These are phyloP conservation scores for Hyaena hyaena DNA, from an alignment of 2,113 vertebrate genomes.

Conservation along the genomic window DNA sequence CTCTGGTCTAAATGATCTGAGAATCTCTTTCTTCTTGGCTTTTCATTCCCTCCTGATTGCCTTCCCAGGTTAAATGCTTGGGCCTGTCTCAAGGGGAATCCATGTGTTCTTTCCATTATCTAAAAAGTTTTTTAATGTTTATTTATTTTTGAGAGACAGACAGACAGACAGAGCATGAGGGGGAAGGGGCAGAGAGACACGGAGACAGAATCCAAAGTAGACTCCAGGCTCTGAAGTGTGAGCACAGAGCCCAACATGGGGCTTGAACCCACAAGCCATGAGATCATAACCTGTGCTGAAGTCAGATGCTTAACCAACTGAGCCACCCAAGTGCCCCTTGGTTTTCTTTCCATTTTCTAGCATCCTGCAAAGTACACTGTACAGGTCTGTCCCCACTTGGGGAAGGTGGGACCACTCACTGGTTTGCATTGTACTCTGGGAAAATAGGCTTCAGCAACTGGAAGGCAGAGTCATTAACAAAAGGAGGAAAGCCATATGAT, in stretches of 20 bases:
- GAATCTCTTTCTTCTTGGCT: not conserved
- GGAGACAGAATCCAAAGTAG: too few species aligned
- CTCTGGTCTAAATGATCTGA: not conserved
- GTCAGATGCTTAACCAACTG: too few species aligned
- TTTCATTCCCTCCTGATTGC: not conserved
- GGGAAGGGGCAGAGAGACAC: too few species aligned
- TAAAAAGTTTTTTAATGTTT: too few species aligned
- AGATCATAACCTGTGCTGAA: too few species aligned
- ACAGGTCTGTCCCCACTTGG: not conserved
- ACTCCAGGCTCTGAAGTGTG: too few species aligned
- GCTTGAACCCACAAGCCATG: too few species aligned
- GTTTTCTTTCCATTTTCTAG: not conserved
- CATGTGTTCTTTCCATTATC: not conserved
- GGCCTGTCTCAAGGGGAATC: not conserved
- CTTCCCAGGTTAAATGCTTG: not conserved
- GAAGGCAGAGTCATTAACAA: not conserved
- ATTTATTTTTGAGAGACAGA: too few species aligned
- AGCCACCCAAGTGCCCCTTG: too few species aligned
- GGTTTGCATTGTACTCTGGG: not conserved
- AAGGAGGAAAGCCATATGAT: not conserved
- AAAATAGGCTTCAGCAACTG: not conserved
- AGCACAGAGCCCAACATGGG: too few species aligned
- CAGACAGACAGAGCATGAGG: too few species aligned
- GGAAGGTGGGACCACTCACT: not conserved
- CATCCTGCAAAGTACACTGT: not conserved